These are phyloP conservation scores for Beroe forskalii DNA, from an alignment of 37 sponge, comb jelly and placozoan species.

Conservation along the genomic window DNA sequence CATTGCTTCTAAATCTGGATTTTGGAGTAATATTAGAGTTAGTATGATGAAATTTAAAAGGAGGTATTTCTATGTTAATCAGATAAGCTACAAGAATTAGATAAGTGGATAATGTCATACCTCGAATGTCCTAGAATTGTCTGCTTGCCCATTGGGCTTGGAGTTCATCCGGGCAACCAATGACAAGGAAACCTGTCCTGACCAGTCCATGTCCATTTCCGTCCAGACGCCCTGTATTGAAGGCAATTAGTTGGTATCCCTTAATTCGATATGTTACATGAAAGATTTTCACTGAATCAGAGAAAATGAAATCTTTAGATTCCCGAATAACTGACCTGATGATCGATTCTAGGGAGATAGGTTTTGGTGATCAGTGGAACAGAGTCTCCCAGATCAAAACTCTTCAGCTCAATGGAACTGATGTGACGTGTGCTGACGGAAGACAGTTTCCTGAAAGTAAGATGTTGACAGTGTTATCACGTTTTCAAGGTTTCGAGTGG, in stretches of 20 bases:
- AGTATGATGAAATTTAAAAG: no score
- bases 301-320: no score
- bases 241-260: background rate
- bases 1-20: no score
- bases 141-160: background rate
- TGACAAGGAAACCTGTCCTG: conserved; percentile 16
- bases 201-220: conserved; percentile 56
- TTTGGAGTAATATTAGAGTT: no score
- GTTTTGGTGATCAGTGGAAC: conserved; percentile 55
- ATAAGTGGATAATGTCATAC: no score
- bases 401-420: conserved; percentile 29
- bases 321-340: background rate
- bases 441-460: conserved; percentile 41
- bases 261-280: background rate
- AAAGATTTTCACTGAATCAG: no score
- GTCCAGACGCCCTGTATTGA: conserved; percentile 48
- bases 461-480: no score
- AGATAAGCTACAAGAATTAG: no score
- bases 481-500: background rate
- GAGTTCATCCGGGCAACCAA: conserved; percentile 25
- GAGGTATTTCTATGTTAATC: no score
- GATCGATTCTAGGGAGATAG: conserved; percentile 36
- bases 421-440: conserved; percentile 26
- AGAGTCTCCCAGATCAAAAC: conserved; percentile 28
- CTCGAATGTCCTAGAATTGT: conserved; percentile 51